Evolutionary conservation across 2,797 vertebrate genomes (phyloP), one percentile per base, ranked within the genome.

Genomic region (Neomorphus geoffroyi): DNA sequence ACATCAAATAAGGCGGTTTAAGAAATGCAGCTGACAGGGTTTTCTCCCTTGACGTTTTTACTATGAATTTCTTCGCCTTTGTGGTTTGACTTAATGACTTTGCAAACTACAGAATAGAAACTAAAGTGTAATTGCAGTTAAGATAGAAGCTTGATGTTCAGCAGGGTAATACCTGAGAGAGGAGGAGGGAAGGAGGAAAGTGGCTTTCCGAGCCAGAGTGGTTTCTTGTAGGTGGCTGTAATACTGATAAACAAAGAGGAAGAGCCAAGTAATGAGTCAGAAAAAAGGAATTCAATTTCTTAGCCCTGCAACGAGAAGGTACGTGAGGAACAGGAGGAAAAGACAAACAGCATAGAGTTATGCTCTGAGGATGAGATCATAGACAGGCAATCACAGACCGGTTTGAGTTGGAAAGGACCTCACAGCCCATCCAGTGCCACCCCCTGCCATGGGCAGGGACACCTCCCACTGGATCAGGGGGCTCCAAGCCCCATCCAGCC

Each of bases 251-350:
- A 85, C 85, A 95, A 90, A 91, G 18, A 79, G 75, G 70, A 95
- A 94, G 70, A 79, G 87, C 56, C 57, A 65, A 92, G 62, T 53
- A 91, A 77, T 65, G 88, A 97, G 45, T 77, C 88, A 80, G 74
- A 84, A 96, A 67, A 81, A 41, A 41, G 65, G 65, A 96, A 95
- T 94, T 95, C 71, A 90, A 67, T 93, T 94, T 85, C 92, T 92
- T 33, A 26, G 58, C 30, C 50, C 81, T 60, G 80, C n/a, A 62
- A 27, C 5, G 51, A 74, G 48, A 92, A 86, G 51, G 73, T 41
- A 41, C 39, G 14, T 78, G 92, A 92, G 66, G 94, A 95, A 93
- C 3, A 72, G 80, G 91, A 80, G 79, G 21, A 39, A 56, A 92
- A 93, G 58, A 92, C 46, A 91, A 94, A 92, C 28, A 77, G 90